Base-by-base conservation (phyloP, 2,888 invertebrate genomes). In the Aproaerema taeniolella region DNA sequence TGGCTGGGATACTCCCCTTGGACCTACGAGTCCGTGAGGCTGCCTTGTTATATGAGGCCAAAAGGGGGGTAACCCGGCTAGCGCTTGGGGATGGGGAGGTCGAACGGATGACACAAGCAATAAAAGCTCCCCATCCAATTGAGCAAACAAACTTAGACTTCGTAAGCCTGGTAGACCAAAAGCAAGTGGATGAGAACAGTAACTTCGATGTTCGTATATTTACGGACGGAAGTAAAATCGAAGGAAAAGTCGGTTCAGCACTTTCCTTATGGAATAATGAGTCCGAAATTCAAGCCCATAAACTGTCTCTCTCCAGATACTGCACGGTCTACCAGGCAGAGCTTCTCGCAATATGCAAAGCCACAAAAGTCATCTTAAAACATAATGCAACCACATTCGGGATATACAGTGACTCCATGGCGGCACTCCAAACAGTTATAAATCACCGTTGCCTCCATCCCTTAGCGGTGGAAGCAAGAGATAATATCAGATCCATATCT, bases 1-100 rank as follows among this genome's bases (percentile, higher is more conserved):
- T 41, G 20, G 15, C 38, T 2, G 38, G 40, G 6, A 10, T 37
- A n/a, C 34, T 40, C 1, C 38, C 39, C 7, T 28, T 41, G 0
- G 38, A 44, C 32, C 38, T 36, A 17, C 9, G 43, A 17, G 6
- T 32, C 1, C 11, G 24, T 6, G 17, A 41, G 28, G 15, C 24
- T 16, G 38, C 36, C 10, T 33, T 9, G n/a, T 11, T 32, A 11
- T 34, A 33, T 11, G 33, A 33, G 24, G 33, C 33, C 8, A 20
- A 24, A 8, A 33, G 9, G 20, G 33, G 33, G n/a, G 17, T 11
- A n/a, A 8, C 10, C 1, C 10, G 2, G 8, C 20, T 6, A 10
- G 20, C 2, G 2, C 17, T 33, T 3, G 33, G 9, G 3, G 33
- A 12, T 11, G 6, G 33, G 24, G 24, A 12, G 20, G 12, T 33